phyloP scores from a whole-genome alignment of 2,888 invertebrate genomes.

The Beris chalybata region DNA sequence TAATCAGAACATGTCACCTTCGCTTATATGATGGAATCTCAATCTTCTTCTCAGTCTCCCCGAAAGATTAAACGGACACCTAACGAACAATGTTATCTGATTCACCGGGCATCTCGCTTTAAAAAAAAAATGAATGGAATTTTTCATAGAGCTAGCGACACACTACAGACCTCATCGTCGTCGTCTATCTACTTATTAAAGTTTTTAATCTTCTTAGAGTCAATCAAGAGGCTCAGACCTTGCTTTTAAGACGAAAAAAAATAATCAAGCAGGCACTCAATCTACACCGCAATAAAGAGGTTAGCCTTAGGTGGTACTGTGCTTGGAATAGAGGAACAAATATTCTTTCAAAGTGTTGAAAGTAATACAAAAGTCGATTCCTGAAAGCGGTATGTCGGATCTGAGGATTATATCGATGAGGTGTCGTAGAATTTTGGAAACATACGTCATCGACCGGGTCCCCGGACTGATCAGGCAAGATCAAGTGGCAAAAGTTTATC shows the following conservation, averaged over 20 bases:
- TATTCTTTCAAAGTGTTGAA: constrained; percentile 22
- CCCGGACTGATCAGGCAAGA: constrained; percentile 11
- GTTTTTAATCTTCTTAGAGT: constrained; percentile 37
- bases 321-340: neutral
- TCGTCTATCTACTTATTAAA: constrained; percentile 33
- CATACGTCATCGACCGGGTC: constrained; percentile 15
- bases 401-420: constrained; percentile 19
- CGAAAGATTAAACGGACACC: constrained; percentile 14
- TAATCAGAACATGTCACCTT: constrained; percentile 32
- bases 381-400: constrained; percentile 14
- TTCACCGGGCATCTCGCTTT: constrained; percentile 8
- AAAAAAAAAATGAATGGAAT: constrained; percentile 11
- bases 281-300: no score
- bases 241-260: constrained; percentile 6
- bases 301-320: no score
- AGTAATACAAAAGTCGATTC: constrained; percentile 13
- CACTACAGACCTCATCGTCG: neutral
- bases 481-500: constrained; percentile 21
- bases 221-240: constrained; percentile 34
- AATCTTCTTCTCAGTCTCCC: constrained; percentile 10
- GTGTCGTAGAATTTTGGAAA: constrained; percentile 27
- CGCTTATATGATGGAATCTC: constrained; percentile 16
- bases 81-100: constrained; percentile 22
- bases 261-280: no score
- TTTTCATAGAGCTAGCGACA: neutral